Conservation (phyloP, 2,113 vertebrate genomes). For the Amphilophus citrinellus region DNA sequence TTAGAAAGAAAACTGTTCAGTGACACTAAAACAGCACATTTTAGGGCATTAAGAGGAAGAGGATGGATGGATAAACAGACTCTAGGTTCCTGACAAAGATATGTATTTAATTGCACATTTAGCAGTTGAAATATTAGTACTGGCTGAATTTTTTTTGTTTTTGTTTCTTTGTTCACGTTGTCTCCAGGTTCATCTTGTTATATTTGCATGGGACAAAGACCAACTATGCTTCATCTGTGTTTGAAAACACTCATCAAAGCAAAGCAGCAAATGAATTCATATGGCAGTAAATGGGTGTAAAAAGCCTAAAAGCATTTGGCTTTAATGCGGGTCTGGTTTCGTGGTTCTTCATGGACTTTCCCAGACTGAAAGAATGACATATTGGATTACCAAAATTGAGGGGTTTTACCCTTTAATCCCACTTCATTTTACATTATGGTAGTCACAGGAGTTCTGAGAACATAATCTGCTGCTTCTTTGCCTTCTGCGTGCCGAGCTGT, state of each 20-base stretch:
- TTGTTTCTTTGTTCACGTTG: not conserved
- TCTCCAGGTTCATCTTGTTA: not conserved
- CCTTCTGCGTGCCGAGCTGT: slow-evolving; percentile 49
- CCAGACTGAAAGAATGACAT: slow-evolving; percentile 55
- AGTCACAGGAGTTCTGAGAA: slow-evolving; percentile 56
- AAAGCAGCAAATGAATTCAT: slow-evolving; percentile 15
- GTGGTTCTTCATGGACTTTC: slow-evolving; percentile 47
- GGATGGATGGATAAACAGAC: no score
- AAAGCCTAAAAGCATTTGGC: slow-evolving; percentile 20
- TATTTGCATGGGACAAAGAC: not conserved
- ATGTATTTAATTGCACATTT: not conserved
- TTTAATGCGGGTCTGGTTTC: slow-evolving; percentile 28
- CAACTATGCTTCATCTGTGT: not conserved
- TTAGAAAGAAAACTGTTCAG: not conserved
- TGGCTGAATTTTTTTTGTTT: not conserved
- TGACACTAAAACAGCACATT: not conserved
- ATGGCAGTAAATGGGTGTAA: not conserved
- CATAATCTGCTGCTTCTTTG: slow-evolving; percentile 59
- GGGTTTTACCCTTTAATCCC: slow-evolving; percentile 62
- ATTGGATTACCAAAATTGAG: slow-evolving; percentile 65
- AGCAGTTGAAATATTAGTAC: not conserved
- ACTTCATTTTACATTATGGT: slow-evolving; percentile 50
- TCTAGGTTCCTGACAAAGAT: no score
- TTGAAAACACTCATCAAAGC: slow-evolving; percentile 2
- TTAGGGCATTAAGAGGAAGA: not conserved